Base-by-base conservation (phyloP, 2,888 invertebrate species). In the Lepidonotus clava region DNA sequence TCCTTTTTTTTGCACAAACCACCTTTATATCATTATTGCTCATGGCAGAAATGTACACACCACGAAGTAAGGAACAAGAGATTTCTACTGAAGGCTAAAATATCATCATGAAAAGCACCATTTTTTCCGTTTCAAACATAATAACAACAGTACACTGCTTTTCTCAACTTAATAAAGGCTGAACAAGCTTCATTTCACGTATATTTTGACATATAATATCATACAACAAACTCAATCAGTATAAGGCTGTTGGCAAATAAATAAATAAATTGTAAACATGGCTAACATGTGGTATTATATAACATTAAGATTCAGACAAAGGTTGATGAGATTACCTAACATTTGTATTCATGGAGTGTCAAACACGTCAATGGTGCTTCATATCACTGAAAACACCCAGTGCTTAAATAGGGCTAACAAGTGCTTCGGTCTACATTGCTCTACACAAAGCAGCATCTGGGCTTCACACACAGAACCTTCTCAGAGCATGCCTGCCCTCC, bases 71-170 rank as follows among this genome's bases (percentile, higher is more conserved):
- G 38, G 71, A 36, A 36, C 11, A 71, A 38, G 46, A 38, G 36
- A 71, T 71, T 38, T 38, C 71, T 36, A 71, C 14, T 8, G 36
- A 38, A 71, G 36, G 71, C 14, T 34, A 71, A 38, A 34, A 71
- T 71, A 36, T 71, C 71, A 71, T 61, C 71, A 36, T 71, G n/a
- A 36, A 66, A 71, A 71, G 71, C 71, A 71, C 71, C 71, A 71
- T 71, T 71, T 24, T 5, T 71, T 71, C 71, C 71, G 71, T 71
- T 1, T 71, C 38, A 38, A 71, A 71, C 71, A 71, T 71, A 71
- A 71, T 38, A 28, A 36, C 38, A 34, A 36, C 71, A 71, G 71
- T 38, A 34, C 38, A 71, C 38, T 71, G 36, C 36, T 11, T 46
- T 8, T 1, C 71, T 71, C n/a, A 66, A 28, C 5, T 66, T 28